Base-by-base conservation (phyloP, 92 coral and sea anemone species). In the Blastomussa wellsi region DNA sequence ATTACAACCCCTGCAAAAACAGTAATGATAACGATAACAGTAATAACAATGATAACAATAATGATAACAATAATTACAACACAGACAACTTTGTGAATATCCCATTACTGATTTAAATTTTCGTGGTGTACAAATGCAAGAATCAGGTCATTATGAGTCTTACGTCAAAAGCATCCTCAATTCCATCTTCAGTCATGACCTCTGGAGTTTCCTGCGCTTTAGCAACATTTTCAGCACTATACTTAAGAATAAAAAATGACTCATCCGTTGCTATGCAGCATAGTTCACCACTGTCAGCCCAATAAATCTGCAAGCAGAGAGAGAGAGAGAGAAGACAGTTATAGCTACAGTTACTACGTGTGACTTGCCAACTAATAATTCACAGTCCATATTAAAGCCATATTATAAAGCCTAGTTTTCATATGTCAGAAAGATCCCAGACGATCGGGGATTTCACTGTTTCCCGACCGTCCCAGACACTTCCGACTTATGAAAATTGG, bases 111-210 rank as follows among this genome's bases (percentile, higher is more conserved):
- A 16, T 22, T 51, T 3, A 51, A 51, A 14, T 51, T 51, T 51
- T 51, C 57, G 15, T 51, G 0, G 22, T 51, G 57, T 16, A 51
- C 15, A 51, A 49, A n/a, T n/a, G n/a, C n/a, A n/a, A n/a, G n/a
- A n/a, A n/a, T n/a, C n/a, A n/a, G n/a, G n/a, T n/a, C 14, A 70
- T 10, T 72, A 1, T 19, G 14, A 64, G 26, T 60, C 95, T 87
- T 79, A 94, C 98, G 89, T 96, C 98, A 93, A 96, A 96, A 15
- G 98, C 98, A 82, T 94, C 98, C 85, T 94, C 98, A 44, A 95
- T 86, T 37, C 98, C 98, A 92, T 96, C 98, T 75, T 96, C 98
- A 1, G 98, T 90, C 35, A 96, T 86, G 64, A 86, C 90, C 72
- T 96, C 98, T 53, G 91, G 94, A 79, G 88, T 81, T 75, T 96